These are phyloP conservation scores for Coelopa frigida DNA, from an alignment of 1,140 invertebrate genomes.

Conservation along the genomic window DNA sequence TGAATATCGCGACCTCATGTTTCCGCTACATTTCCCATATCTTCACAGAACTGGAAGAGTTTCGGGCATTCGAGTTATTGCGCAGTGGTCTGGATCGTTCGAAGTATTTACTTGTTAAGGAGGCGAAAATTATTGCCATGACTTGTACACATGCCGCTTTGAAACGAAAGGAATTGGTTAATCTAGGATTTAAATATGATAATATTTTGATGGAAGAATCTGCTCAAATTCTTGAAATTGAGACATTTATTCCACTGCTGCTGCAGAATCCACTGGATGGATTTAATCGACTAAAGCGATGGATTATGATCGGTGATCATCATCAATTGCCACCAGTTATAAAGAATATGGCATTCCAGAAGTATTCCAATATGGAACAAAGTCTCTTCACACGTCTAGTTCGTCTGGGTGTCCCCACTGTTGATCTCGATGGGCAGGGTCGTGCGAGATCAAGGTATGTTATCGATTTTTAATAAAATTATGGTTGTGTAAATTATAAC, in stretches of 20 bases:
- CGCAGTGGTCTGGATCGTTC: conserved; percentile 91
- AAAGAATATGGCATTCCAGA: conserved; percentile 99
- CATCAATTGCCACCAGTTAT: conserved; percentile 98
- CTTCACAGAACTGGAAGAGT: conserved; percentile 96
- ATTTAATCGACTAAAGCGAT: conserved; percentile 90
- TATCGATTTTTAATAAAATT: conserved; percentile 8
- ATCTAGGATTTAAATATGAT: conserved; percentile 95
- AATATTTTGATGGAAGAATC: conserved; percentile 99
- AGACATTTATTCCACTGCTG: conserved; percentile 97
- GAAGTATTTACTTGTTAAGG: conserved; percentile 94
- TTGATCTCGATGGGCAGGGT: conserved; percentile 96
- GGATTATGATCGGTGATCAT: conserved; percentile 99
- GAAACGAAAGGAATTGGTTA: conserved; percentile 92
- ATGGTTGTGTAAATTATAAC: conserved; percentile 11
- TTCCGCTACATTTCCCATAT: conserved; percentile 93
- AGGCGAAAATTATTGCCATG: conserved; percentile 99
- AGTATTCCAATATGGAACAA: conserved; percentile 99
- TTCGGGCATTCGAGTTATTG: conserved; percentile 93
- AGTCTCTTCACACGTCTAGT: conserved; percentile 96
- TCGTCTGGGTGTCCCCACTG: conserved; percentile 89
- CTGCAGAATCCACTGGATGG: conserved; percentile 97
- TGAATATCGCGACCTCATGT: conserved; percentile 88
- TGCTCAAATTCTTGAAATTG: conserved; percentile 98
- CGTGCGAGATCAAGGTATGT: conserved; percentile 55
- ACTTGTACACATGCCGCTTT: conserved; percentile 99